These are phyloP conservation scores for Drosophila phalerata DNA, from an alignment of 2,888 invertebrate genomes.

Conservation along the genomic window DNA sequence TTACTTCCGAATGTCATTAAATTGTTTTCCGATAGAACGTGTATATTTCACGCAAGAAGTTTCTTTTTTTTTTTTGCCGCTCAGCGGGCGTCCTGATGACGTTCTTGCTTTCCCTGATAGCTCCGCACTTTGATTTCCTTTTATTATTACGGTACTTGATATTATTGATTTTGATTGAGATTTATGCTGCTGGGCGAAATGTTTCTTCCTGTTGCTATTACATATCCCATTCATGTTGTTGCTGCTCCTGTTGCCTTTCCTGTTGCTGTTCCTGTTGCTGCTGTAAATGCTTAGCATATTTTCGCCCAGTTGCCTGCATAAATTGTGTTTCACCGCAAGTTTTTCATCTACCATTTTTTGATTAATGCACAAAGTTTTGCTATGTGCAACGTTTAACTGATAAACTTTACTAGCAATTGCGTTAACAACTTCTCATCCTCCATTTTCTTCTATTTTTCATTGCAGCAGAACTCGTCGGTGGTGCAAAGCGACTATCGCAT, in stretches of 20 bases:
- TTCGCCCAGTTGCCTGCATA: conserved; percentile 44
- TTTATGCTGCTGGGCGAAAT: conserved; percentile 62
- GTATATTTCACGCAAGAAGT: conserved; percentile 78
- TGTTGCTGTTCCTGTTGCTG: conserved; percentile 22
- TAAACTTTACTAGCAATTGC: conserved; percentile 43
- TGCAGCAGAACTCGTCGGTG: conserved; percentile 90
- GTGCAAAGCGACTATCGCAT: conserved; percentile 92
- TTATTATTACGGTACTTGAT: conserved; percentile 80
- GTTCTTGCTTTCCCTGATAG: conserved; percentile 33
- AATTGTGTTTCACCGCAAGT: conserved; percentile 4
- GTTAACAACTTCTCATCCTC: conserved; percentile 24
- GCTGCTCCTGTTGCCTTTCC: conserved; percentile 14
- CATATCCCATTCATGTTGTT: conserved; percentile 19
- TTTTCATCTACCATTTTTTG: conserved; percentile 43
- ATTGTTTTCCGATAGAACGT: conserved; percentile 84
- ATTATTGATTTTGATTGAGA: conserved; percentile 83
- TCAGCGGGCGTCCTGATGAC: conserved; percentile 37
- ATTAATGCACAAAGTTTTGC: conserved; percentile 70
- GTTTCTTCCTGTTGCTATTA: conserved; percentile 45
- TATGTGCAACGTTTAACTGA: conserved; percentile 52
- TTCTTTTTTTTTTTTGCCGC: conserved; percentile 27
- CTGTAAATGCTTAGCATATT: conserved; percentile 68
- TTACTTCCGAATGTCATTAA: conserved; percentile 85
- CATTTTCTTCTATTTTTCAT: conserved; percentile 77
- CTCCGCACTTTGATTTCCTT: conserved; percentile 63